Evolutionary conservation across 2,797 vertebrate species (phyloP).

Genomic region (Pseudomugil tenellus): DNA sequence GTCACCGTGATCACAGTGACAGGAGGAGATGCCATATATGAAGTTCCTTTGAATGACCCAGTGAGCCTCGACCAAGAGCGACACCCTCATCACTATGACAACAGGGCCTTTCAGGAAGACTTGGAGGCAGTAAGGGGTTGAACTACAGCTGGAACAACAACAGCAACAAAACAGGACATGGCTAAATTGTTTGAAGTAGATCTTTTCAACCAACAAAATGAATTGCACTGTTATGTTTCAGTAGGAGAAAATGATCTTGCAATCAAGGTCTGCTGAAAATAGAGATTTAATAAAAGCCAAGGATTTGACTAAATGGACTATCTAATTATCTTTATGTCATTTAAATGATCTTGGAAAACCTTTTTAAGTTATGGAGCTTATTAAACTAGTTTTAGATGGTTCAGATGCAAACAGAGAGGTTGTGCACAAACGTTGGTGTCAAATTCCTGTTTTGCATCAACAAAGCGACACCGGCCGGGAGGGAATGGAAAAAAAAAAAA

Average conservation of each 20-base stretch:
- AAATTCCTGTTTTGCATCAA: constrained; percentile 55
- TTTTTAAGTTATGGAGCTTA: constrained; percentile 32
- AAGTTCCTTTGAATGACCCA: constrained; percentile 69
- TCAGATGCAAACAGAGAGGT: background rate
- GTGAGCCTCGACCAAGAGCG: constrained; percentile 44
- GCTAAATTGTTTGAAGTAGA: constrained; percentile 29
- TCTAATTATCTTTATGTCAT: constrained; percentile 29
- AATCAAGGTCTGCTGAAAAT: constrained; percentile 14
- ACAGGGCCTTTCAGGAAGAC: constrained; percentile 73
- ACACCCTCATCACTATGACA: constrained; percentile 73
- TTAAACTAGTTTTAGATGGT: background rate
- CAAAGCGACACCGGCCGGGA: background rate
- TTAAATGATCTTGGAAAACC: constrained; percentile 20
- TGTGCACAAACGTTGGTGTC: constrained; percentile 1
- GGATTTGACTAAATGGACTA: constrained; percentile 21
- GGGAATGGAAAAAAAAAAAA: background rate
- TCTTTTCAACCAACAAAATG: constrained; percentile 10
- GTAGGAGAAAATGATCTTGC: constrained; percentile 14
- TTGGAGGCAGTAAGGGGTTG: constrained; percentile 48
- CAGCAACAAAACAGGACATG: constrained; percentile 33
- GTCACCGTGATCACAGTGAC: constrained; percentile 76
- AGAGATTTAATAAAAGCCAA: constrained; percentile 11
- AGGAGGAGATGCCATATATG: constrained; percentile 60
- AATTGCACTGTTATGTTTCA: constrained; percentile 32
- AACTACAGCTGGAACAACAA: constrained; percentile 39